Percentiles rank a stretch among this genome's conserved stretches.
These are phyloP conservation scores for Apamea monoglypha DNA, from an alignment of 2,888 invertebrate species.

Conservation along the genomic window DNA sequence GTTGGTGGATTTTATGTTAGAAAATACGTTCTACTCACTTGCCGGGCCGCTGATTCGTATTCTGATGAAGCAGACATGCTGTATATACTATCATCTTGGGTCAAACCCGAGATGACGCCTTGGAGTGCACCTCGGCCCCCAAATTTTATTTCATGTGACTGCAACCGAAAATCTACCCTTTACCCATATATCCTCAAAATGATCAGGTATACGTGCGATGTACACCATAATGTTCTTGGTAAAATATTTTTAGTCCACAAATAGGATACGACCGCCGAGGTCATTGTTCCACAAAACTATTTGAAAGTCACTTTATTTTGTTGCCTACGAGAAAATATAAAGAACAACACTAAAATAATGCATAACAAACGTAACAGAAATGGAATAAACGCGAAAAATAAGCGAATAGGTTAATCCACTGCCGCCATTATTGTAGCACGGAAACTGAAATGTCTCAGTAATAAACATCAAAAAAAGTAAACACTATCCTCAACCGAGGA, in stretches of 20 bases:
- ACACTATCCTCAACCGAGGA: constrained; percentile 82
- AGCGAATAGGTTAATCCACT: constrained; percentile 89
- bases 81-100: constrained; percentile 90
- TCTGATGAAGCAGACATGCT: constrained; percentile 90
- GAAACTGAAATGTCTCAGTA: constrained; percentile 87
- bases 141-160: constrained; percentile 87
- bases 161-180: constrained; percentile 88
- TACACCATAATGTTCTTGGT: constrained; percentile 84
- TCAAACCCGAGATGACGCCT: constrained; percentile 88
- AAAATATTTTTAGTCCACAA: constrained; percentile 88
- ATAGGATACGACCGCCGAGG: constrained; percentile 87
- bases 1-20: constrained; percentile 40
- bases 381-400: constrained; percentile 79
- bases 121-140: constrained; percentile 87
- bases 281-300: constrained; percentile 87
- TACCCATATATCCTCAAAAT: constrained; percentile 83
- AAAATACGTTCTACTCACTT: constrained; percentile 82
- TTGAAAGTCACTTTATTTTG: constrained; percentile 81
- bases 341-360: constrained; percentile 78
- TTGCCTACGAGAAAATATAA: constrained; percentile 83
- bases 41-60: constrained; percentile 89
- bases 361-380: constrained; percentile 67
- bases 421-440: constrained; percentile 90
- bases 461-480: constrained; percentile 90
- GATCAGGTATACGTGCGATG: constrained; percentile 76